phyloP scores from a whole-genome alignment of 2,113 vertebrate genomes.

The Otocyon megalotis region DNA sequence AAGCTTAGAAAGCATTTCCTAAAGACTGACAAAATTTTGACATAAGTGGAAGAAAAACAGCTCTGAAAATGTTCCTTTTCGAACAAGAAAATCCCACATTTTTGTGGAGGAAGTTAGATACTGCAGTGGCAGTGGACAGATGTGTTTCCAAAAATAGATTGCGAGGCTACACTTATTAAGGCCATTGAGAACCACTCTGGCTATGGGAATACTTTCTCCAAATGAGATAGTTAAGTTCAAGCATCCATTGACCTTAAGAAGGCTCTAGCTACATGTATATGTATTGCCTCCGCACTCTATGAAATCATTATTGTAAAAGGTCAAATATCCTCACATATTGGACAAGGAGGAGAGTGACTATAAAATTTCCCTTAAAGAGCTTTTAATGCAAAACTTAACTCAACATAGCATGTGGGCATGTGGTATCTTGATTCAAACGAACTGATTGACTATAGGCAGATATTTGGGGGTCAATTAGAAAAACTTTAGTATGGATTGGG shows the following conservation, averaged over 20 bases:
- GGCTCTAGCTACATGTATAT: background rate
- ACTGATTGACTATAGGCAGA: background rate
- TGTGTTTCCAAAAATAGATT: constrained; percentile 67
- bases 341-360: background rate
- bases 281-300: background rate
- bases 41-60: constrained; percentile 31
- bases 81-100: constrained; percentile 46
- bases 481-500: background rate
- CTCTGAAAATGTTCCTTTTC: constrained; percentile 53
- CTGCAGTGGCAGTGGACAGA: background rate
- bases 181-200: background rate
- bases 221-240: background rate
- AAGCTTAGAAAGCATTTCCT: constrained; percentile 56
- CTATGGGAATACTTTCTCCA: background rate
- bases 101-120: background rate
- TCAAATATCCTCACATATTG: constrained; percentile 18
- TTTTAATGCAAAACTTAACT: background rate
- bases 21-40: constrained; percentile 46
- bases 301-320: constrained; percentile 52
- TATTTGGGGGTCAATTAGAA: background rate
- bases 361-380: constrained; percentile 16
- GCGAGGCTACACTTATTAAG: background rate
- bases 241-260: constrained; percentile 32
- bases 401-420: background rate
- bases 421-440: background rate